A percentile compares a stretch with the other conserved stretches of the same genome.
phyloP scores from a whole-genome alignment of 1,140 invertebrate genomes.

The Melitaea cinxia region DNA sequence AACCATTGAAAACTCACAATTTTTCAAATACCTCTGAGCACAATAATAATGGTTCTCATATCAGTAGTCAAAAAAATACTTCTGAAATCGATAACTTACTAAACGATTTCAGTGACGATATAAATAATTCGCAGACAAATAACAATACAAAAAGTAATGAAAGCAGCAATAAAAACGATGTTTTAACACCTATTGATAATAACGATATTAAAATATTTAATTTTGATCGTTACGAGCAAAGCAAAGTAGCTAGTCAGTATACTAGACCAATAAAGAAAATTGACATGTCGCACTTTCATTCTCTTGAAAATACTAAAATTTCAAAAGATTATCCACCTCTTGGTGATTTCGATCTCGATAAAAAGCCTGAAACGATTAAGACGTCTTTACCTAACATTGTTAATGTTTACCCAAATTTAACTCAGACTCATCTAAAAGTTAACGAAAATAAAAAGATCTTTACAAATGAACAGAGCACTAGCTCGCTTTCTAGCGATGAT shows the following conservation, averaged over 20 bases:
- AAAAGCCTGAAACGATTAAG: constrained; percentile 50
- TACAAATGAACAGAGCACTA: constrained; percentile 79
- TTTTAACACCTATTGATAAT: constrained; percentile 52
- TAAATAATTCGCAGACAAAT: constrained; percentile 41
- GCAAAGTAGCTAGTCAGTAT: constrained; percentile 61
- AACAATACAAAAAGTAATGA: constrained; percentile 43
- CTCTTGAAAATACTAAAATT: constrained; percentile 74
- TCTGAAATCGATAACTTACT: constrained; percentile 66
- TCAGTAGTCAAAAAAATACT: constrained; percentile 59
- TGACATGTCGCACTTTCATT: constrained; percentile 72
- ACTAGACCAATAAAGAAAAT: constrained; percentile 70
- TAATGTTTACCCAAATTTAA: constrained; percentile 75
- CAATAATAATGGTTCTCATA: constrained; percentile 65
- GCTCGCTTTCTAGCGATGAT: constrained; percentile 79
- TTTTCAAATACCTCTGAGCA: constrained; percentile 67
- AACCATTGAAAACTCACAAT: constrained; percentile 71
- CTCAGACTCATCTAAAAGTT: constrained; percentile 75
- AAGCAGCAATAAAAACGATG: constrained; percentile 45
- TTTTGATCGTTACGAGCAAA: constrained; percentile 79
- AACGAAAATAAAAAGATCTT: constrained; percentile 74
- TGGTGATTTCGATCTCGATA: constrained; percentile 49
- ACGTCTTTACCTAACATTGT: constrained; percentile 60
- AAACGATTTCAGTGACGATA: constrained; percentile 59
- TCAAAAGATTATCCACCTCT: constrained; percentile 70
- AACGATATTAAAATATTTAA: constrained; percentile 79